Percentiles rank a stretch among this genome's conserved stretches.
Conservation (phyloP, 2,888 invertebrate genomes). For the Cerastis leucographa region DNA sequence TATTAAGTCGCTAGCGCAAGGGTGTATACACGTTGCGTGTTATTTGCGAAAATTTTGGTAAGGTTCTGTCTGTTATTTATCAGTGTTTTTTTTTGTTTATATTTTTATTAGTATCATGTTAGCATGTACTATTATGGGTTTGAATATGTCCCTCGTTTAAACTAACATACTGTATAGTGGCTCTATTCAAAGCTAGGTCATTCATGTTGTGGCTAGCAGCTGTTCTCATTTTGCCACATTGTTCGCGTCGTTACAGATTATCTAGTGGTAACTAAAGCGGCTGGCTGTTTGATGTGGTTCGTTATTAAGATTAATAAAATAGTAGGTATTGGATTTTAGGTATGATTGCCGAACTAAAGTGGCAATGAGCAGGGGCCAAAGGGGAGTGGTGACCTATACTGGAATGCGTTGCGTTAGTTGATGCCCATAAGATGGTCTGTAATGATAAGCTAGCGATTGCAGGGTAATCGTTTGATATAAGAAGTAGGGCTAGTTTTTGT, state of each 20-base stretch:
- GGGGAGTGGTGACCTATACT: too few relatives aligned
- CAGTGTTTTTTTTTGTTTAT: too few relatives aligned
- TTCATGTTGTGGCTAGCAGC: neutral
- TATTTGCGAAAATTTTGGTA: too few relatives aligned
- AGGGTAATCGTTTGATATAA: neutral
- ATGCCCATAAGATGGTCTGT: neutral
- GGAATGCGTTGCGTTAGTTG: neutral
- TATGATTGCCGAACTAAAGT: neutral
- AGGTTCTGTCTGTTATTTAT: too few relatives aligned
- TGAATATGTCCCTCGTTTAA: too few relatives aligned
- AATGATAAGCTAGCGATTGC: neutral
- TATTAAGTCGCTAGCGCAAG: too few relatives aligned
- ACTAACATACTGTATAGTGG: too few relatives aligned
- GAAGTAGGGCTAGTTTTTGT: neutral
- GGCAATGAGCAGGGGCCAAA: too few relatives aligned
- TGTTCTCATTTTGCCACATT: conserved; percentile 15
- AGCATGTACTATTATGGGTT: too few relatives aligned
- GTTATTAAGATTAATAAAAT: conserved; percentile 11
- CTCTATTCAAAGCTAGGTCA: neutral
- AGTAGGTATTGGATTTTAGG: neutral
- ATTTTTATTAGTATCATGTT: too few relatives aligned
- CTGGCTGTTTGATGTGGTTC: conserved; percentile 25
- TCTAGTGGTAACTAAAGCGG: neutral
- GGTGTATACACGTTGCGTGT: too few relatives aligned
- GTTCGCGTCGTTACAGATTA: conserved; percentile 19